Percentiles rank a stretch among this genome's conserved stretches.
phyloP scores from a whole-genome alignment of 2,888 invertebrate genomes.

The Diarsia dahlii region DNA sequence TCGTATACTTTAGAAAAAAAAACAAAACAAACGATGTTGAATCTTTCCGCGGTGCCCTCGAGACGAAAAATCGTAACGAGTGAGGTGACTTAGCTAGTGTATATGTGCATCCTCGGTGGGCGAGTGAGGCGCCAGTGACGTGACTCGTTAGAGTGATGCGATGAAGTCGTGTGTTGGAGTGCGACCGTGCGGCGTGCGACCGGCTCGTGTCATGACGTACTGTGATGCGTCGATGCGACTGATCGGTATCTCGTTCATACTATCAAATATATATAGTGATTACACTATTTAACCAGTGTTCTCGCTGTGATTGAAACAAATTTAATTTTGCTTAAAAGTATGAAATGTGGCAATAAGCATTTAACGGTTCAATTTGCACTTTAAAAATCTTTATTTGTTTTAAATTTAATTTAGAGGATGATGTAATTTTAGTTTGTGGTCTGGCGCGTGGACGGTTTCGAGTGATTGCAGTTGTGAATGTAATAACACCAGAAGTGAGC shows the following conservation, averaged over 20 bases:
- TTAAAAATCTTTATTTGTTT: slow-evolving; percentile 69
- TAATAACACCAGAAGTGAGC: slow-evolving; percentile 22
- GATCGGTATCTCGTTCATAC: slow-evolving; percentile 55
- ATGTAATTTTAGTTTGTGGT: slow-evolving; percentile 67
- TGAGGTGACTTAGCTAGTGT: slow-evolving; percentile 50
- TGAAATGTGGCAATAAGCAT: slow-evolving; percentile 73
- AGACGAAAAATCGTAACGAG: slow-evolving; percentile 45
- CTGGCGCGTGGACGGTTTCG: slow-evolving; percentile 66
- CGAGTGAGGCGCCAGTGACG: slow-evolving; percentile 31
- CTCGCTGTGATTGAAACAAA: slow-evolving; percentile 49
- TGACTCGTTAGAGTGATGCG: slow-evolving; percentile 37
- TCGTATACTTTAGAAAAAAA: slow-evolving; percentile 40
- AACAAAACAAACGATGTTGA: slow-evolving; percentile 36
- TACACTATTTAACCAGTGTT: slow-evolving; percentile 52
- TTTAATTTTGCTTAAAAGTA: slow-evolving; percentile 62
- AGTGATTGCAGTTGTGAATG: slow-evolving; percentile 32
- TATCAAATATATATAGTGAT: slow-evolving; percentile 62
- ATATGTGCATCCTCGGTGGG: slow-evolving; percentile 25
- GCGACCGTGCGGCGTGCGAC: background rate
- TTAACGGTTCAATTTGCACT: slow-evolving; percentile 78
- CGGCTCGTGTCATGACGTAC: slow-evolving; percentile 4
- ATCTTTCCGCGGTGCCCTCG: slow-evolving; percentile 53
- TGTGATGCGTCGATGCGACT: slow-evolving; percentile 37
- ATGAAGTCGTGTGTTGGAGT: slow-evolving; percentile 2
- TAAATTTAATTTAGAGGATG: slow-evolving; percentile 67